Evolutionary conservation across 2,888 invertebrate genomes (phyloP).

Genomic region (Drosophila atripex): DNA sequence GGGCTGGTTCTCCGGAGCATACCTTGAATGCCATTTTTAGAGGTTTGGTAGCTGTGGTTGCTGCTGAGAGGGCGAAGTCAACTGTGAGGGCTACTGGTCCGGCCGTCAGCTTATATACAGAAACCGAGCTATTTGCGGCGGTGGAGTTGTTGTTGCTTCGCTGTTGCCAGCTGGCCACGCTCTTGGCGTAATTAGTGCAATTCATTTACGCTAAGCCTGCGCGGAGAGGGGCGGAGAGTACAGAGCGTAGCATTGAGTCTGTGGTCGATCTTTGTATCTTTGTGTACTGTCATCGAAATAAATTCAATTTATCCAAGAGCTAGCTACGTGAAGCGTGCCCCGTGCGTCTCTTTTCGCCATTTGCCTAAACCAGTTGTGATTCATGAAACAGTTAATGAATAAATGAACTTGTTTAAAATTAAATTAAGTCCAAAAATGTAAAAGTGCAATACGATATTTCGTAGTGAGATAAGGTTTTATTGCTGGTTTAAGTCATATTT

Average conservation of each 20-base stretch:
- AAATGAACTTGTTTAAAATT: constrained; percentile 14
- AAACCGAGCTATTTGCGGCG: constrained; percentile 26
- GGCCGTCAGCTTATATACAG: constrained; percentile 62
- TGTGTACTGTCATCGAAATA: constrained; percentile 67
- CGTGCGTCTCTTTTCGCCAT: not conserved
- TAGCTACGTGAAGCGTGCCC: constrained; percentile 40
- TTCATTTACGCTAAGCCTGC: constrained; percentile 71
- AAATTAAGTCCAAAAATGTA: constrained; percentile 1
- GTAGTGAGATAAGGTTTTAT: not conserved
- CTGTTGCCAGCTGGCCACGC: constrained; percentile 26
- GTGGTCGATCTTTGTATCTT: constrained; percentile 44
- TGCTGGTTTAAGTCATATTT: too few relatives aligned
- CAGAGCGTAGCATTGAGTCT: constrained; percentile 63
- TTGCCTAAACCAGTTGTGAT: constrained; percentile 20
- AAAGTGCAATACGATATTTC: not conserved
- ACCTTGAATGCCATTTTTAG: constrained; percentile 77
- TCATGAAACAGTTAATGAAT: constrained; percentile 7
- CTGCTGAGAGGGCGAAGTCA: constrained; percentile 54
- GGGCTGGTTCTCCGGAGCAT: constrained; percentile 18
- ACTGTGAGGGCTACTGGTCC: constrained; percentile 65
- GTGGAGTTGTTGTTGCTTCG: constrained; percentile 2
- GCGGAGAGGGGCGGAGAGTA: constrained; percentile 36
- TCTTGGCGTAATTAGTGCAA: constrained; percentile 71
- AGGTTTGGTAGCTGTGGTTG: constrained; percentile 40
- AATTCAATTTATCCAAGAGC: constrained; percentile 50